phyloP scores from a whole-genome alignment of 2,113 vertebrate genomes.

The Coracopsis vasa region DNA sequence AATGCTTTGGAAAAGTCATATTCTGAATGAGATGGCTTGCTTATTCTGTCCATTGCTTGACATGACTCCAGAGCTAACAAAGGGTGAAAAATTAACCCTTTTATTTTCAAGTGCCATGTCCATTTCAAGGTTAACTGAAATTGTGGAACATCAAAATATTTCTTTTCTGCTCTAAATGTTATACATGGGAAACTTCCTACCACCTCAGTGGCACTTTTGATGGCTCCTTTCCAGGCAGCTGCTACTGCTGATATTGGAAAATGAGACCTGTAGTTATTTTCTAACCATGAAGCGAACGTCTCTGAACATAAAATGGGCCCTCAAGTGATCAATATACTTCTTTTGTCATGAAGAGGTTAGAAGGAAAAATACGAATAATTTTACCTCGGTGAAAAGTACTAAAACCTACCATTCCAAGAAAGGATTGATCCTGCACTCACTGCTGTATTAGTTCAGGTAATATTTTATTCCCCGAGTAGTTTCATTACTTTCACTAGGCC shows the following conservation, averaged over 20 bases:
- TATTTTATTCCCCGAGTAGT: not conserved
- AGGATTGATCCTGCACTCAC: not conserved
- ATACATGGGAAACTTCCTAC: not conserved
- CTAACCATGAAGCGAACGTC: not conserved
- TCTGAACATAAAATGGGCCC: not conserved
- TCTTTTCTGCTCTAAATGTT: not conserved
- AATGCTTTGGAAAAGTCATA: not conserved
- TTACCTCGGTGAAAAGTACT: not conserved
- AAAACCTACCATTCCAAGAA: not conserved
- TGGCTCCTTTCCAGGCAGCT: not conserved
- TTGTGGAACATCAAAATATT: not conserved
- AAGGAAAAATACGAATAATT: not conserved
- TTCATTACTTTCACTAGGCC: not conserved
- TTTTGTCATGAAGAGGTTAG: not conserved
- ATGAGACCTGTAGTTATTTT: not conserved
- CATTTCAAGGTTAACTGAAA: not conserved
- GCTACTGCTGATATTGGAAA: not conserved
- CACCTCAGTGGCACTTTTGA: not conserved
- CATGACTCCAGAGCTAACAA: not conserved
- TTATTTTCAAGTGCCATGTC: not conserved
- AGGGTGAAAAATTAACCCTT: not conserved
- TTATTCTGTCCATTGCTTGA: not conserved
- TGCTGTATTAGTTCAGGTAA: not conserved
- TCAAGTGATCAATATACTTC: not conserved
- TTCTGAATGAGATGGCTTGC: not conserved